Evolutionary conservation across 1,140 invertebrate species (phyloP), one percentile per base, ranked within the genome.

Genomic region (Bombus polaris): DNA sequence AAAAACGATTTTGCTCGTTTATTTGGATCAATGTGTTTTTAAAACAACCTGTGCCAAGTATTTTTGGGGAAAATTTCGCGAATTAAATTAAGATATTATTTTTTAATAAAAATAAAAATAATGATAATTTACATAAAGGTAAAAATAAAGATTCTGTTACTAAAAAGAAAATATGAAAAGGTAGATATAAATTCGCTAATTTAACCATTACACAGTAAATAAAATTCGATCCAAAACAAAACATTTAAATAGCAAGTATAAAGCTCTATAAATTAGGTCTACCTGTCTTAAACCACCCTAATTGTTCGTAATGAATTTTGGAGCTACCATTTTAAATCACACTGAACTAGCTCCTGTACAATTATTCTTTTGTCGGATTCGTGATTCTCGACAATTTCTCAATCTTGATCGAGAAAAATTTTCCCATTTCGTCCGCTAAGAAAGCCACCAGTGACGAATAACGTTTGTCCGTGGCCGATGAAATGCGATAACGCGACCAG

Each of bases 401-500:
- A 74, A 32, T 1, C 42, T 32, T 9, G 2, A 10, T 25, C 42
- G 9, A 32, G 39, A 13, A 57, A 65, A 15, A 39, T 25, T 10
- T 68, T 3, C 13, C 39, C 28, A 28, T 59, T 66, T 65, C 18
- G 13, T 66, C 35, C 12, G 13, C 32, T 25, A 25, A 10, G 37
- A 44, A 32, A 79, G 0, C 59, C 5, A 25, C 18, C 1, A 66
- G 12, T 35, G 77, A 42, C 62, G 3, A 39, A 66, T 44, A 79
- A 66, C 42, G 22, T 47, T 28, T 28, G 13, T 25, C 10, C 28
- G 75, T 77, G 57, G 39, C 76, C 22, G 59, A 42, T 44, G 42
- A 79, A 66, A 47, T 15, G 42, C 62, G 77, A 79, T 79, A 79
- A 79, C 42, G 57, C 9, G 35, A 78, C 4, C 77, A 32, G 5